Conservation (phyloP, 2,888 invertebrate species). For the Galeopsomyia nigrocyanea region DNA sequence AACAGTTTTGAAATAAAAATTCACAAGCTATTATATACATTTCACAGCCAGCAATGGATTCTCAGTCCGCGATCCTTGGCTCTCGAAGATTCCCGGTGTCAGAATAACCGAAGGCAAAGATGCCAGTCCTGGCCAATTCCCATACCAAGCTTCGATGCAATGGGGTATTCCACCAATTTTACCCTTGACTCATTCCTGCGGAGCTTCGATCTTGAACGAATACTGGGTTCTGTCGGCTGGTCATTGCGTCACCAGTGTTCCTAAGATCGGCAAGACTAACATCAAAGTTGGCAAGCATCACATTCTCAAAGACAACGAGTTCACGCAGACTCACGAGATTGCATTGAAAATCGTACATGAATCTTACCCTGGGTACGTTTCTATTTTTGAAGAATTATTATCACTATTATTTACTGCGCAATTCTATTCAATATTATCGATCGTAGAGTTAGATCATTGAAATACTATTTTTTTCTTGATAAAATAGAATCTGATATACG, state of each 20-base stretch:
- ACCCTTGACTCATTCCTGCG: conserved; percentile 41
- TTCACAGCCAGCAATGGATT: neutral
- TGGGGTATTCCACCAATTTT: conserved; percentile 55
- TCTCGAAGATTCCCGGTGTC: neutral
- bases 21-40: no score
- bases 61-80: neutral
- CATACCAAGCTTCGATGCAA: conserved; percentile 69
- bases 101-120: conserved; percentile 57
- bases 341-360: conserved; percentile 57
- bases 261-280: conserved; percentile 17
- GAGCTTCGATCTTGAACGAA: conserved; percentile 47
- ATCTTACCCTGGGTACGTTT: conserved; percentile 52
- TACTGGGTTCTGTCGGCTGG: conserved; percentile 51
- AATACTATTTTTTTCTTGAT: no score
- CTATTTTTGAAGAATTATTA: conserved; percentile 26
- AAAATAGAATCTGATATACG: no score
- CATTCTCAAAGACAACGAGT: conserved; percentile 18
- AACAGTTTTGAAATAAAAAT: neutral
- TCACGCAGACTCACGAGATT: conserved; percentile 39
- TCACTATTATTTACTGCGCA: neutral
- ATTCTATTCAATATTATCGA: neutral
- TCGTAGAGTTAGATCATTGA: no score
- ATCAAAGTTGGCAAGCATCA: conserved; percentile 51
- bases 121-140: conserved; percentile 66
- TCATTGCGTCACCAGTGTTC: conserved; percentile 47